These are phyloP conservation scores for Pygoscelis adeliae DNA, from an alignment of 2,113 vertebrate genomes.

Conservation along the genomic window DNA sequence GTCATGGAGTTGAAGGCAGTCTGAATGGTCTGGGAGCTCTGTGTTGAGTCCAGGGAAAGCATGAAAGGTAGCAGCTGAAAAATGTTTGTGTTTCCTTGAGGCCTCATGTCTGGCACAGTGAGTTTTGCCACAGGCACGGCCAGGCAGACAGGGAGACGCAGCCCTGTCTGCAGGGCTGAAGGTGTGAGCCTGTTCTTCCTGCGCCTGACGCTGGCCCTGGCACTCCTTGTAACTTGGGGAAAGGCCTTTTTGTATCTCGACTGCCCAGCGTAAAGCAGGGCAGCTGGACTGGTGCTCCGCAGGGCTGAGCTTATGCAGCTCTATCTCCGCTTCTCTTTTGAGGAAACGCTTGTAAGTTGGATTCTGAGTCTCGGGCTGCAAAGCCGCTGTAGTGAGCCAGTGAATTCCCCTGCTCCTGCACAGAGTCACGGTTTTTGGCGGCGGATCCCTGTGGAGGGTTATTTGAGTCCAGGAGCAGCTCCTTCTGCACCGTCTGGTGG, in stretches of 20 bases:
- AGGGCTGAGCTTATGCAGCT: neutral
- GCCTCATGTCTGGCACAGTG: neutral
- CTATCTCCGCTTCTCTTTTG: neutral
- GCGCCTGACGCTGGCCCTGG: rapidly evolving
- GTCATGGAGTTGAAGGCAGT: neutral
- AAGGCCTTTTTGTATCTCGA: neutral
- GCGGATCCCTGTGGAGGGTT: neutral
- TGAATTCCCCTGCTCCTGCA: neutral
- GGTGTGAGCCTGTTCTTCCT: neutral
- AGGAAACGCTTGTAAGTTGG: neutral
- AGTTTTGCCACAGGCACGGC: neutral
- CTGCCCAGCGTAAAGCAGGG: neutral
- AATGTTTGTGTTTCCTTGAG: slow-evolving; percentile 54
- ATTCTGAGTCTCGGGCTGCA: rapidly evolving
- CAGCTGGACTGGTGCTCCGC: too few relatives aligned
- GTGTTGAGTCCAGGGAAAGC: neutral
- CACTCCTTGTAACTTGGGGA: neutral
- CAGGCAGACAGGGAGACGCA: neutral
- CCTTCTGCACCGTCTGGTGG: neutral
- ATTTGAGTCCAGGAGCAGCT: neutral
- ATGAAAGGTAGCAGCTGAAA: neutral
- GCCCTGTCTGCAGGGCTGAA: neutral
- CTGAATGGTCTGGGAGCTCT: neutral
- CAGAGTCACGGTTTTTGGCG: neutral
- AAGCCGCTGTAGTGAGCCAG: rapidly evolving